Evolutionary conservation across 2,113 vertebrate species (phyloP), one percentile per base, ranked within the genome.

Genomic region (Dermatemys mawii): DNA sequence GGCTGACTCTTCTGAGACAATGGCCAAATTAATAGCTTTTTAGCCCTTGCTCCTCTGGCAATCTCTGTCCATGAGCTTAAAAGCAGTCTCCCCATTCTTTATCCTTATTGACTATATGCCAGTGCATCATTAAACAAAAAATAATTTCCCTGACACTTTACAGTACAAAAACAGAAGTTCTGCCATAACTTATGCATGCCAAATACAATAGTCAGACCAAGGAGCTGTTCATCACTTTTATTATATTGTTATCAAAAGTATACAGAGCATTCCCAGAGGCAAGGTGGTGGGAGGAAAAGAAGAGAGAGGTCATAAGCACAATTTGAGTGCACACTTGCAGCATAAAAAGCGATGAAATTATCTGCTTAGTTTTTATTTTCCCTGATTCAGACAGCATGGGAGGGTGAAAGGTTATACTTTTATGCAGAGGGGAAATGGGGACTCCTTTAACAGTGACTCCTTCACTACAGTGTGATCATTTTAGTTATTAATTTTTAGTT

Each of bases 1-100:
- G 90, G 76, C 76, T 85, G 87, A 54, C 87, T 94, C 26, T 97
- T 87, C 73, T 73, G 86, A n/a, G 53, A 92, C 75, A 5, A 63
- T 11, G 63, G 81, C 51, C 91, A 92, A 83, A 87, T 60, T 50
- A 90, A 90, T 29, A 8, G 38, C 83, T 87, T 26, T 35, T 41
- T n/a, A 85, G 89, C 94, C 73, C 81, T 78, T 1, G 2, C 50
- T 88, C 84, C 90, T 88, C 80, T 81, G 84, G 87, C 88, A 88
- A 87, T 91, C n/a, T 35, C 87, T 90, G 82, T 83, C 81, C 84
- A 0, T 0, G 5, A 70, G 81, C 51, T 79, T 55, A 63, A 89
- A 53, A 92, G 67, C 41, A 78, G 2, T 70, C 50, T 87, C 76
- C 60, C 9, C 1, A 32, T 38, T 55, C n/a, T 78, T 90, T 84